Percentiles rank a stretch among this genome's conserved stretches.
These are phyloP conservation scores for Drosophila pachea DNA, from an alignment of 1,140 invertebrate species.

Conservation along the genomic window DNA sequence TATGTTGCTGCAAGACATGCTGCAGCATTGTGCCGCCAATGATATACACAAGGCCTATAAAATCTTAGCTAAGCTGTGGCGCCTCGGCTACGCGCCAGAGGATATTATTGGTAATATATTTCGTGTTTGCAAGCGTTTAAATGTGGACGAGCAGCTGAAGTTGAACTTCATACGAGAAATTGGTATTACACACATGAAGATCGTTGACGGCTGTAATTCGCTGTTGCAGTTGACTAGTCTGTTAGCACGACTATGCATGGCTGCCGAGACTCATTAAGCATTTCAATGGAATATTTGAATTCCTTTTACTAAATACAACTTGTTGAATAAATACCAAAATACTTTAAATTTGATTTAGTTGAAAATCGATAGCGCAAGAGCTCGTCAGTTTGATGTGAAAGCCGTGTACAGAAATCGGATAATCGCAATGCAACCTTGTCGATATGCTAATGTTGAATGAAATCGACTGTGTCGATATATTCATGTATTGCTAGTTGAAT, in stretches of 20 bases:
- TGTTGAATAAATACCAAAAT: slow-evolving; percentile 19
- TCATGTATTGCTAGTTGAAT: slow-evolving; percentile 41
- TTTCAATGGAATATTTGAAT: slow-evolving; percentile 3
- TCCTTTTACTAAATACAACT: not conserved
- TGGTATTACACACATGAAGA: slow-evolving; percentile 93
- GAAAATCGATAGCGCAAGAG: not conserved
- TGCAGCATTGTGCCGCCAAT: slow-evolving; percentile 89
- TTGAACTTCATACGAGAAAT: slow-evolving; percentile 96
- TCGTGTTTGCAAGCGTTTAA: slow-evolving; percentile 92
- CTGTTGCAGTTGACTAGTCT: slow-evolving; percentile 94
- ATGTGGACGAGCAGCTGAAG: slow-evolving; percentile 89
- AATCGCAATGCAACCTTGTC: not conserved
- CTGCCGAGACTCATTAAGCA: slow-evolving; percentile 53
- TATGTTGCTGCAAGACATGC: slow-evolving; percentile 93
- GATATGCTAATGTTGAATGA: slow-evolving; percentile 14
- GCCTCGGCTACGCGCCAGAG: slow-evolving; percentile 95
- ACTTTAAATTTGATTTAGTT: slow-evolving; percentile 17
- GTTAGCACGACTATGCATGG: slow-evolving; percentile 88
- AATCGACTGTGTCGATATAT: slow-evolving; percentile 26
- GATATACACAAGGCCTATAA: slow-evolving; percentile 94
- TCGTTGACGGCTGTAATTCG: slow-evolving; percentile 92
- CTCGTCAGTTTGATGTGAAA: not conserved
- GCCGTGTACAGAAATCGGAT: slow-evolving; percentile 1
- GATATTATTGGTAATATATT: slow-evolving; percentile 98
- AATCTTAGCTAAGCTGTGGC: slow-evolving; percentile 93